A percentile compares a stretch with the other conserved stretches of the same genome.
These are phyloP conservation scores for Elephantulus edwardii DNA, from an alignment of 2,113 vertebrate species.

Conservation along the genomic window DNA sequence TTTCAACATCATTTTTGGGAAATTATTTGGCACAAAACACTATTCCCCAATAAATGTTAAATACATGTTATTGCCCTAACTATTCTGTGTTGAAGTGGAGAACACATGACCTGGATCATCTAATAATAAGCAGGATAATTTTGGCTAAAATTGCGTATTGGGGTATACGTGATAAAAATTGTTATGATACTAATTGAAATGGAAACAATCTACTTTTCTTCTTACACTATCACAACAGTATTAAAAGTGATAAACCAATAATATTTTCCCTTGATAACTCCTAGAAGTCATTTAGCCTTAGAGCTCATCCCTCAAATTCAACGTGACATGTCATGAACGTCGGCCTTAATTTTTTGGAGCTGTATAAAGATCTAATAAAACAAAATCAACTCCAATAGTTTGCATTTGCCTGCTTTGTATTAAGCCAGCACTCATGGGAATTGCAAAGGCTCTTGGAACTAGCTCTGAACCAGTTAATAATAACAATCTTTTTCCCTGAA, in stretches of 20 bases:
- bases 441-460: constrained; percentile 43
- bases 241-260: constrained; percentile 16
- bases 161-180: constrained; percentile 1
- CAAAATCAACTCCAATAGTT: constrained; percentile 60
- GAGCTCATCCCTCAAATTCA: constrained; percentile 52
- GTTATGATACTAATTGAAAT: constrained; percentile 22
- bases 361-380: constrained; percentile 57
- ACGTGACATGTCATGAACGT: constrained; percentile 51
- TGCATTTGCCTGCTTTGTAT: constrained; percentile 56
- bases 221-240: not conserved
- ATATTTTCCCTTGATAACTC: constrained; percentile 36
- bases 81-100: not conserved
- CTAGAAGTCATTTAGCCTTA: not conserved
- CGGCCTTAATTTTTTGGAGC: constrained; percentile 62
- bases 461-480: constrained; percentile 63
- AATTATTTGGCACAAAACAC: not conserved
- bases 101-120: not conserved
- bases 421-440: constrained; percentile 39
- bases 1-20: not conserved
- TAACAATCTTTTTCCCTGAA: constrained; percentile 61
- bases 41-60: not conserved
- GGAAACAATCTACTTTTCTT: constrained; percentile 13
- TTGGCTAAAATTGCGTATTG: not conserved
- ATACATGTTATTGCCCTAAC: not conserved
- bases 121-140: constrained; percentile 1